Evolutionary conservation across 1,140 invertebrate species (phyloP).

Genomic region (Coptotermes formosanus): DNA sequence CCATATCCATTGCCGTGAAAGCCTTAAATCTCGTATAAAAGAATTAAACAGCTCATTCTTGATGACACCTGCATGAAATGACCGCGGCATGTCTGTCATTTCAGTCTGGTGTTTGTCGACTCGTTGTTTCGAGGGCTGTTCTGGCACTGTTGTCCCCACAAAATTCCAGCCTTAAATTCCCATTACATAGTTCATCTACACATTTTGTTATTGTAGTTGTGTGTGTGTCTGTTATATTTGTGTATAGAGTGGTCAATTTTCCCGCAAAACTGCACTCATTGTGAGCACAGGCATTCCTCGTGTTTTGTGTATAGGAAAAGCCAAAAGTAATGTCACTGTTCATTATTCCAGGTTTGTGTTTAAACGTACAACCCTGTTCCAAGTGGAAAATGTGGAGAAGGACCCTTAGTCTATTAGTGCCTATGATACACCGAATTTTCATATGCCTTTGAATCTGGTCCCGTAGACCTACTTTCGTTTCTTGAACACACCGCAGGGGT

Average conservation of each 20-base stretch:
- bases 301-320: not conserved
- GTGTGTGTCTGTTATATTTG: conserved; percentile 6
- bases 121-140: not conserved
- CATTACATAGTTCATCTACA: conserved; percentile 13
- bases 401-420: too few species aligned
- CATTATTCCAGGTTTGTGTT: too few species aligned
- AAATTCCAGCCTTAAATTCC: conserved; percentile 9
- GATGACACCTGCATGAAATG: not conserved
- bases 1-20: too few species aligned
- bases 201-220: conserved; percentile 11
- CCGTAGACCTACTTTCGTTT: too few species aligned
- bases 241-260: conserved; percentile 13
- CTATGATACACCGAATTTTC: too few species aligned
- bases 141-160: not conserved
- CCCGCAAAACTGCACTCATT: conserved; percentile 14
- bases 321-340: not conserved
- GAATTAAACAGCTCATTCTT: not conserved
- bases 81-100: not conserved
- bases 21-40: too few species aligned
- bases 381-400: too few species aligned
- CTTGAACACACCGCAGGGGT: too few species aligned
- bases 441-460: too few species aligned
- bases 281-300: not conserved
- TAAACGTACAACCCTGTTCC: too few species aligned
- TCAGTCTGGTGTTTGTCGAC: not conserved